Evolutionary conservation across 2,797 vertebrate genomes (phyloP), one percentile per base, ranked within the genome.

Genomic region (Tapera naevia): DNA sequence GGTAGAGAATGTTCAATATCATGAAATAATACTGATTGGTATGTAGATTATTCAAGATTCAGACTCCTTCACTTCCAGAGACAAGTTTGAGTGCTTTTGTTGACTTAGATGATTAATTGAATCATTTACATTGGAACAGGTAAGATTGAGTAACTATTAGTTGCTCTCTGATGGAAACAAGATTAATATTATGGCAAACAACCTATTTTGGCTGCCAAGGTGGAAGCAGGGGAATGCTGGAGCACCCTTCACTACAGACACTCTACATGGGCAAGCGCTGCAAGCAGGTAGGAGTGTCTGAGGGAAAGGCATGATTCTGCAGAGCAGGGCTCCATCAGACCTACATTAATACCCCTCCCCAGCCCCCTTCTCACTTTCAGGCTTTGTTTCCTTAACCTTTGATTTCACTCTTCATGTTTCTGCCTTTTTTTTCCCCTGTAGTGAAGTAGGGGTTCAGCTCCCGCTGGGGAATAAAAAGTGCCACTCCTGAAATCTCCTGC

Each of bases 341-440:
- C 62, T 65, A 19, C 35, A 86, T 73, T 75, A 92, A 61, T 88
- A 60, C 3, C 15, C 15, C 30, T 54, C 8, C 10, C 33, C 15
- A 66, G 11, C 4, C 25, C n/a, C 41, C 32, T 85, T 67, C 73
- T 85, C 69, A 54, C 51, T 91, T 86, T 81, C 50, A 79, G 62
- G 5, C 23, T 94, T 87, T 92, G 78, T 93, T 95, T 92, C 84
- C 65, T 89, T 88, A 93, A 93, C 28, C 51, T 93, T 89, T 88
- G 33, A 66, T 93, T 93, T 92, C 17, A 71, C 18, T 91, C 43
- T 37, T 51, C 41, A 15, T 28, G 45, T 83, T 92, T 85, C 61
- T 78, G 46, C 41, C 37, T 37, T 8, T 11, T 53, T 17, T 39
- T 24, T 25, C 18, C 45, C 2, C 24, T 71, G 25, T 30, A 45